Base-by-base conservation (phyloP, 2,888 invertebrate genomes). In the Drosophila eohydei region DNA sequence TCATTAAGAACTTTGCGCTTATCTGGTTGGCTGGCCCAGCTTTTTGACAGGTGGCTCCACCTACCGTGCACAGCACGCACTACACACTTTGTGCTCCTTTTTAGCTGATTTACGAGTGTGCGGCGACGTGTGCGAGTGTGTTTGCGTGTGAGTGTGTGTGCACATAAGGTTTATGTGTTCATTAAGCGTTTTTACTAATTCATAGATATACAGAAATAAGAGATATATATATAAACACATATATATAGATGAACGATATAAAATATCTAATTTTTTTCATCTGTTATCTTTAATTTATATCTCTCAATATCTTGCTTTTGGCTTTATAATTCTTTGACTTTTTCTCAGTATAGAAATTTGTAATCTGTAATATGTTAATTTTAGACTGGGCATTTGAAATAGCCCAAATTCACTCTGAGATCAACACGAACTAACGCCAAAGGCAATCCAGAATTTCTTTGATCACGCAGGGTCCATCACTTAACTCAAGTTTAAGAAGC, bases 1-100 rank as follows among this genome's bases (percentile, higher is more conserved):
- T 81, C 81, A 78, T 78, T 81, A 81, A 59, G 72, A 74, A 44
- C 48, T 59, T 62, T 78, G 78, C 82, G 74, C 65, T 74, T 63
- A 78, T 81, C 79, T 78, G 78, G 78, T 79, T 79, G 78, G 78
- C 64, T 80, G 70, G 67, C 46, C 52, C n/a, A 50, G 54, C 32
- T 26, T 63, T 54, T 54, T 16, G 38, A 26, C 71, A 57, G 40
- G 69, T 76, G 61, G 81, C 81, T 78, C 78, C 78, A 80, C 81
- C 78, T 67, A 80, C 77, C 56, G 52, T 36, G 9, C 46, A 57
- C 59, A 48, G 34, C 26, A 44, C 36, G 54, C 61, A 72, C 57
- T 78, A 40, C 32, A 46, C 6, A 43, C 21, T 44, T 32, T 32
- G 60, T 64, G 61, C 58, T 36, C 8, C 56, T 46, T 26, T 51